Percentiles rank a stretch among this genome's conserved stretches.
These are phyloP conservation scores for Ephydatia muelleri DNA, from an alignment of 37 sponge, comb jelly and placozoan species.

Conservation along the genomic window DNA sequence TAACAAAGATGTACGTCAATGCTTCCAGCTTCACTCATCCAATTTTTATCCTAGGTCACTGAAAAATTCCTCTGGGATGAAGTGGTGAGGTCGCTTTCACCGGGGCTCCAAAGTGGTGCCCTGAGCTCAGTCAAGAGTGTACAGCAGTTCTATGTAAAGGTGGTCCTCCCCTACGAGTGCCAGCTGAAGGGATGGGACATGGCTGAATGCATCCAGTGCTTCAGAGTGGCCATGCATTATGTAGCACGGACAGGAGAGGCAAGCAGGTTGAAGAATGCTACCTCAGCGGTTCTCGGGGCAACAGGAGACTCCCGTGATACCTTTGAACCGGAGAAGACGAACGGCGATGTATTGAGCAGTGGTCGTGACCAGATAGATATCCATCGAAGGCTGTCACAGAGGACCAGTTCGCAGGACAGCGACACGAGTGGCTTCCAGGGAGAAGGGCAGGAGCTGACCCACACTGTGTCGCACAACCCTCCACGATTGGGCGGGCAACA, in stretches of 20 bases:
- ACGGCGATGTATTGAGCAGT: not conserved
- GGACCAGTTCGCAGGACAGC: conserved; percentile 26
- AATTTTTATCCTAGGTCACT: conserved; percentile 27
- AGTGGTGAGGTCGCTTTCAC: conserved; percentile 23
- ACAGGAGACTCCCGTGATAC: not conserved
- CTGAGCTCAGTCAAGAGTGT: conserved; percentile 36
- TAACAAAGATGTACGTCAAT: too few relatives aligned
- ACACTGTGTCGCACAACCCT: not conserved
- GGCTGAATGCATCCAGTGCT: conserved; percentile 2
- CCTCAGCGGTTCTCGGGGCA: not conserved
- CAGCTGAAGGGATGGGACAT: conserved; percentile 28
- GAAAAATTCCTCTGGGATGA: conserved; percentile 62
- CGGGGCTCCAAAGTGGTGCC: conserved; percentile 2
- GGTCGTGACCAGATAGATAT: not conserved
- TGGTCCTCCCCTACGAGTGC: conserved; percentile 67
- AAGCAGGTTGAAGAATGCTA: too few relatives aligned
- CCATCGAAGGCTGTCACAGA: conserved; percentile 2
- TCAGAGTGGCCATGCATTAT: not conserved
- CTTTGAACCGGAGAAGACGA: not conserved
- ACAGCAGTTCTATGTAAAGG: conserved; percentile 44
- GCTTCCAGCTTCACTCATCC: not conserved
- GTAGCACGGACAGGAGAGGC: too few relatives aligned
- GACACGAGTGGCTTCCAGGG: not conserved
- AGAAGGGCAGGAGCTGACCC: not conserved
- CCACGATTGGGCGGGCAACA: not conserved